Evolutionary conservation across 2,113 vertebrate species (phyloP).

Genomic region (Silurus asotus): DNA sequence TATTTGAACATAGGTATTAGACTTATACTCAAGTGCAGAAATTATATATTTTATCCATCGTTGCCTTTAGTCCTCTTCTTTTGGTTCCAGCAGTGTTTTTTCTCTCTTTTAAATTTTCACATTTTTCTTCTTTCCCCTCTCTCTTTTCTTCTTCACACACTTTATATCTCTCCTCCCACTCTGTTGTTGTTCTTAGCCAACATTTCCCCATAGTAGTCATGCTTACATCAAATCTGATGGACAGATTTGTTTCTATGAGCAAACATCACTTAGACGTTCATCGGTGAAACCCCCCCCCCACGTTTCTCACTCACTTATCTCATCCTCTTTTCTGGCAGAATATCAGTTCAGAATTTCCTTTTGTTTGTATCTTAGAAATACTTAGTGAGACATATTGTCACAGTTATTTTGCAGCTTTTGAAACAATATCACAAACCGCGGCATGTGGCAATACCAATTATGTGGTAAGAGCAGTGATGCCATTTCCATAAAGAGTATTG

Average conservation of each 20-base stretch:
- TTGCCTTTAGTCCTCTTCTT: neutral
- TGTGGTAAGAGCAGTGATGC: slow-evolving; percentile 23
- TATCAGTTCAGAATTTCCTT: slow-evolving; percentile 24
- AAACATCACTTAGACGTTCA: slow-evolving; percentile 23
- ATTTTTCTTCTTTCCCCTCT: neutral
- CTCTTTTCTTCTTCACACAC: slow-evolving; percentile 5
- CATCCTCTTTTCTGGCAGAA: slow-evolving; percentile 30
- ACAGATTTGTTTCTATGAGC: slow-evolving; percentile 34
- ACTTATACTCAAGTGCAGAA: no score
- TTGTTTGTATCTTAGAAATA: slow-evolving; percentile 33
- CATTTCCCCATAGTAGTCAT: slow-evolving; percentile 40
- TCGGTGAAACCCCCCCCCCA: neutral
- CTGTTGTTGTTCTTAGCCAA: slow-evolving; percentile 37
- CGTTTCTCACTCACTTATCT: slow-evolving; percentile 10
- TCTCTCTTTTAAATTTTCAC: slow-evolving; percentile 26
- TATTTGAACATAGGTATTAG: no score
- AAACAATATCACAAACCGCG: slow-evolving; percentile 42
- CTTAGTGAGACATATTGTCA: slow-evolving; percentile 37
- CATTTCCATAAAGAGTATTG: slow-evolving; percentile 20
- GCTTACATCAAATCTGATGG: slow-evolving; percentile 44
- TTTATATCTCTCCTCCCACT: slow-evolving; percentile 25
- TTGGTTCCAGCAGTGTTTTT: neutral
- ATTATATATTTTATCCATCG: no score
- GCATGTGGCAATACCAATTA: slow-evolving; percentile 32
- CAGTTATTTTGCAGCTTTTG: slow-evolving; percentile 36